Percentiles rank a stretch among this genome's conserved stretches.
Evolutionary conservation across 2,888 invertebrate genomes (phyloP).

Genomic region (Nycteola revayana): DNA sequence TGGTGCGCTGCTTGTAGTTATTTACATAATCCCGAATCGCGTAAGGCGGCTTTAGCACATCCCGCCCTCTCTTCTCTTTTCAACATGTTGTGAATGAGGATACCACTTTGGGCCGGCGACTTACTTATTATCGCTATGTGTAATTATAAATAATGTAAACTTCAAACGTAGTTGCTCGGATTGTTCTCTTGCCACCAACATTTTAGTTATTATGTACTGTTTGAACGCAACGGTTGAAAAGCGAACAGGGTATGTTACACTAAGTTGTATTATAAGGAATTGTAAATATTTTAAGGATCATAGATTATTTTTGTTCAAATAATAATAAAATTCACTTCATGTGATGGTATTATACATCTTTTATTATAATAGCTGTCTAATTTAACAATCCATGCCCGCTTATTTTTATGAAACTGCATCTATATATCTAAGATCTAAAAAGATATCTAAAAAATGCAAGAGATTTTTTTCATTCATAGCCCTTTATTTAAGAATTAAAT

Average conservation of each 20-base stretch:
- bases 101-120: constrained; percentile 21
- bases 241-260: constrained; percentile 77
- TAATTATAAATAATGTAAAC: constrained; percentile 22
- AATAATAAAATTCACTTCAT: constrained; percentile 74
- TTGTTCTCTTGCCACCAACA: constrained; percentile 55
- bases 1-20: too few relatives aligned
- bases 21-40: too few relatives aligned
- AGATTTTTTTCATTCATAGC: too few relatives aligned
- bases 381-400: too few relatives aligned
- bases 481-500: too few relatives aligned
- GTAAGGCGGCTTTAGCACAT: constrained; percentile 28
- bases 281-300: constrained; percentile 77
- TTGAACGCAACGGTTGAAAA: constrained; percentile 77
- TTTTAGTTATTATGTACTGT: constrained; percentile 42
- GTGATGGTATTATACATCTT: constrained; percentile 55
- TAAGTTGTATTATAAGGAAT: constrained; percentile 71
- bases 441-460: too few relatives aligned
- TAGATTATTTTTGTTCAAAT: constrained; percentile 81
- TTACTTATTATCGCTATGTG: constrained; percentile 20
- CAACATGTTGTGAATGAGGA: constrained; percentile 70
- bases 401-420: too few relatives aligned
- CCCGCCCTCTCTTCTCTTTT: constrained; percentile 74
- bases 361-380: constrained; percentile 28
- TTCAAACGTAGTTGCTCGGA: constrained; percentile 24
- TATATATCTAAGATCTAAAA: too few relatives aligned